Base-by-base conservation (phyloP, 2,113 vertebrate species). In the Sarotherodon lohbergeri region DNA sequence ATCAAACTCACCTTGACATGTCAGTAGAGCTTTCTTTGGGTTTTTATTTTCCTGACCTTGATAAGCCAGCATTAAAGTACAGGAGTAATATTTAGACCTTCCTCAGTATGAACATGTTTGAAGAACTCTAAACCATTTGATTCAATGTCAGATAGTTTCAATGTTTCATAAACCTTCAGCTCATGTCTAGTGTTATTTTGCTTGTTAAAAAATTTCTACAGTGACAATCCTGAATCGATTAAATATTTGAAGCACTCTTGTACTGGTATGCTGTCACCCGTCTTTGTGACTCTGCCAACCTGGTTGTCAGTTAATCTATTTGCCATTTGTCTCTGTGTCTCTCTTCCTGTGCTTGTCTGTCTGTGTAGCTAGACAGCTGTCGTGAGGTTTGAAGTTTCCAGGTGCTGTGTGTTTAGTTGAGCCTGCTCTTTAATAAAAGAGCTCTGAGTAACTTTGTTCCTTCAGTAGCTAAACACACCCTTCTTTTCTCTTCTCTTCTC, bases 321-420 rank as follows among this genome's bases (percentile, higher is more conserved):
- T 87, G 71, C 88, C 90, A 84, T 90, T 94, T 91, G 89, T 91
- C 54, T 76, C 59, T 36, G 56, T 68, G 83, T 84, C 48, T 48
- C 82, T 34, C 27, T 83, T 80, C 81, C 87, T 80, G 84, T 89
- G 71, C 81, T 22, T 68, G 81, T 86, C 48, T 85, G 83, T 80
- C 80, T 57, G 10, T 85, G 87, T 14, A 89, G 79, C 86, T 22
- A 79, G 92, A 90, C 94, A 92, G 94, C 93, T 93, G 94, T 89
- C 34, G 36, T 29, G 16, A 82, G 83, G 85, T 90, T 93, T 95
- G 92, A 94, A 94, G 88, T 89, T 89, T 89, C 86, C 94, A 94
- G 94, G 93, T 94, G 92, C 79, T 86, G 89, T 94, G 95, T 95
- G 89, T 92, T 94, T 80, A 85, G 88, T 27, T 48, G 80, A 91